Evolutionary conservation across 2,113 vertebrate genomes (phyloP), one percentile per base, ranked within the genome.

Genomic region (Capreolus pygargus): DNA sequence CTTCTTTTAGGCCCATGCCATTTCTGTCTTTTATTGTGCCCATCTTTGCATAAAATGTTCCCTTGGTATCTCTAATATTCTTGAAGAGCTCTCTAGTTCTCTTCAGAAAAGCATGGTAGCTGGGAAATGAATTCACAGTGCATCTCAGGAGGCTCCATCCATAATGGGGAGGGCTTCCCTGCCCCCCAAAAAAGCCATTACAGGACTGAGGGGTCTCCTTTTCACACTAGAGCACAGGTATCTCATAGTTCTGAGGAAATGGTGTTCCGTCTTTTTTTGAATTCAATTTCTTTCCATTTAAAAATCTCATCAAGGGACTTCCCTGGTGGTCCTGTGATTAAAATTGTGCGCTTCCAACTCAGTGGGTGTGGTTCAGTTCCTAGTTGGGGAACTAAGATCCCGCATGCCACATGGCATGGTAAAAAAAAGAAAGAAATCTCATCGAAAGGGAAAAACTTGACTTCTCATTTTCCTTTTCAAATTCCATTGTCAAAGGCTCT

Each of bases 121-220:
- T 19, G 13, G 23, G 21, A 21, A 4, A 36, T 14, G n/a, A 28
- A 28, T n/a, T 54, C 43, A 6, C 11, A 3, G 13, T 3, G 4
- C 43, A 11, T 33, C 10, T 76, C 19, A 43, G 54, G 43, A 82
- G 39, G 57, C 39, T 27, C 61, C 3, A 2, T 2, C 50, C 47
- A 19, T 0, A 28, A 23, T 25, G n/a, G 4, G 21, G 19, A 2
- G 25, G 21, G 14, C 6, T 27, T 54, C 43, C 54, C 33, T 6
- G 5, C 36, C 36, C 10, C 54, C n/a, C 16, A 21, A 4, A 1
- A 0, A 4, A 15, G 11, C 19, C 25, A 28, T 27, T 21, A 23
- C 25, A 52, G 47, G 5, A 17, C 14, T 13, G 2, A 4, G 58
- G 64, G 12, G 3, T 47, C n/a, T 86, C 12, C 23, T 91, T 87